phyloP scores from a whole-genome alignment of 2,797 vertebrate genomes.

The Hozukius guyotensis region DNA sequence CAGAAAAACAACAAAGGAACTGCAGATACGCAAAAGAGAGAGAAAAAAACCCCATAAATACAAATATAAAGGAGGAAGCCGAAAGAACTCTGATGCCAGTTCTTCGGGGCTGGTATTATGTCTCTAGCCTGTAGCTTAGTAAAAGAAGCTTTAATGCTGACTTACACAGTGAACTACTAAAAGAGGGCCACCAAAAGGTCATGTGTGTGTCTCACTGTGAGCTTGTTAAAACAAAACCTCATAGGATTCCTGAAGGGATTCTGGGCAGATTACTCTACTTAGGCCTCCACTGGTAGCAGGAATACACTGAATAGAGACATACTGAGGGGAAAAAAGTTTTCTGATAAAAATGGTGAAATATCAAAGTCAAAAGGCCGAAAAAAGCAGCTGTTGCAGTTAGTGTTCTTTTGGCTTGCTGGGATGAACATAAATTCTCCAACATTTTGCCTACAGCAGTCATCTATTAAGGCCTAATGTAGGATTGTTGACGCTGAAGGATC shows the following conservation, averaged over 20 bases:
- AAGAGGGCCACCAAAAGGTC: constrained; percentile 66
- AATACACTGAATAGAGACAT: constrained; percentile 25
- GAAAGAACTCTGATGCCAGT: constrained; percentile 10
- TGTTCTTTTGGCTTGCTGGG: not conserved
- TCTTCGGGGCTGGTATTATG: constrained; percentile 50
- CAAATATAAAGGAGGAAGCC: constrained; percentile 5
- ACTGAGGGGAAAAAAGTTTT: not conserved
- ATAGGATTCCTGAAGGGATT: constrained; percentile 55
- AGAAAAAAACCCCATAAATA: not conserved
- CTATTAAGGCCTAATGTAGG: constrained; percentile 1
- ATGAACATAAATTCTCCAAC: not conserved
- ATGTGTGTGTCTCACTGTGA: constrained; percentile 55
- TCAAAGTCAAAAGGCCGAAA: constrained; percentile 7
- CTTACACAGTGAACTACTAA: constrained; percentile 53
- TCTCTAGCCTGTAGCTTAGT: constrained; percentile 63
- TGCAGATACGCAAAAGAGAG: not conserved
- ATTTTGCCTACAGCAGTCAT: constrained; percentile 4
- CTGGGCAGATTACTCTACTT: constrained; percentile 53
- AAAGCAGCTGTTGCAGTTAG: not conserved
- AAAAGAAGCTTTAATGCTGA: constrained; percentile 68
- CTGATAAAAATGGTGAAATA: constrained; percentile 6
- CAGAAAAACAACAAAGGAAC: constrained; percentile 33
- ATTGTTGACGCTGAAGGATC: constrained; percentile 3
- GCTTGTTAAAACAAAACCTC: constrained; percentile 75
- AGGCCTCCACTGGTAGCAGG: constrained; percentile 40